Evolutionary conservation across 2,113 vertebrate species (phyloP).

Genomic region (Boulengeromyrus knoepffleri): DNA sequence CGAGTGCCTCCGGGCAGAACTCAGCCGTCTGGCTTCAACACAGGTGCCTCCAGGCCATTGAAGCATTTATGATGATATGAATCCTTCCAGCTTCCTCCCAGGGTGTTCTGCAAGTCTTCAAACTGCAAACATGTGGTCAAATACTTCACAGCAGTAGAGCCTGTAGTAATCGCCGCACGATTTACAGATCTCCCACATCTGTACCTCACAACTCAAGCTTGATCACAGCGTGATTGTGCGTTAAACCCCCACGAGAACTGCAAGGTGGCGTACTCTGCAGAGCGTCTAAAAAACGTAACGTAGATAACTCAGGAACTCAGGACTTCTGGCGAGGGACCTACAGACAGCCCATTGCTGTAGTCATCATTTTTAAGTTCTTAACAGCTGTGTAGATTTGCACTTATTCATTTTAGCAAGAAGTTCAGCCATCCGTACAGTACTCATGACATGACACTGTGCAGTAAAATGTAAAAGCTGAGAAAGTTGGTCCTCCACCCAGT

Average conservation of each 20-base stretch:
- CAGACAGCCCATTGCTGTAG: background rate
- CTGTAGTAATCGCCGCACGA: background rate
- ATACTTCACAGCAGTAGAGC: background rate
- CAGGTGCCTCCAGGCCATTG: background rate
- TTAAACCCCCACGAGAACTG: background rate
- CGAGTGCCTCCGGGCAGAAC: background rate
- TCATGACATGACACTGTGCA: background rate
- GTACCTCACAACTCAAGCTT: background rate
- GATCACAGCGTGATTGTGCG: background rate
- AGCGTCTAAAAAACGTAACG: too few relatives aligned
- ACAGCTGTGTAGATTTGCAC: background rate
- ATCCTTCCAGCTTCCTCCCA: background rate
- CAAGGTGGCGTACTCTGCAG: background rate
- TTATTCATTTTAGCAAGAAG: background rate
- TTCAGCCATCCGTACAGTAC: background rate
- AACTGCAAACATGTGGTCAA: background rate
- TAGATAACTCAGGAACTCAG: background rate
- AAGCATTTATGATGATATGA: background rate
- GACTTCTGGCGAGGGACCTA: background rate
- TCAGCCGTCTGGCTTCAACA: background rate
- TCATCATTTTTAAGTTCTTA: background rate
- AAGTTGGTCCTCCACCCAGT: background rate
- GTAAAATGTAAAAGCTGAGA: background rate
- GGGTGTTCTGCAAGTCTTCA: background rate
- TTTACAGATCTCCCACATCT: background rate